phyloP scores from a whole-genome alignment of 2,113 vertebrate genomes.

The Poeciliopsis retropinna region DNA sequence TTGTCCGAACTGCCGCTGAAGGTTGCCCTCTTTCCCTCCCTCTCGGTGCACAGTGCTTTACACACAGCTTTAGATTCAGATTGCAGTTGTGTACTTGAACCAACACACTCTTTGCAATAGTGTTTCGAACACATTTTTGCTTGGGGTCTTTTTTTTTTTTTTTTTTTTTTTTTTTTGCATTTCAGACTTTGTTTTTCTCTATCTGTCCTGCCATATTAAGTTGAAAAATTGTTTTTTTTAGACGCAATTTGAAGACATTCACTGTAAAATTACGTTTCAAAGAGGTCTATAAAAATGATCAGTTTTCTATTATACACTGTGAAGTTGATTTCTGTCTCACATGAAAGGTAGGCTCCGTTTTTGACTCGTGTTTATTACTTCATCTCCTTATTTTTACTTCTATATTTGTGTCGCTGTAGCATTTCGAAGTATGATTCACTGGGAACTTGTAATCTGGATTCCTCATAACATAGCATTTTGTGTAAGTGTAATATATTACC shows the following conservation, averaged over 20 bases:
- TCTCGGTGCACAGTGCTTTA: slow-evolving; percentile 66
- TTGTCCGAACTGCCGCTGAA: slow-evolving; percentile 60
- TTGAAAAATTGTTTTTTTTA: slow-evolving; percentile 16
- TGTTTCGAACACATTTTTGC: slow-evolving; percentile 37
- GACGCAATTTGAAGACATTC: slow-evolving; percentile 52
- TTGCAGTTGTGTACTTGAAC: slow-evolving; percentile 52
- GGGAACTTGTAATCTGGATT: slow-evolving; percentile 53
- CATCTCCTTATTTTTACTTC: slow-evolving; percentile 33
- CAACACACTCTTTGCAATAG: slow-evolving; percentile 55
- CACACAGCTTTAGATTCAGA: slow-evolving; percentile 66
- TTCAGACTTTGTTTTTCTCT: slow-evolving; percentile 38
- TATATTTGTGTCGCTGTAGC: slow-evolving; percentile 55
- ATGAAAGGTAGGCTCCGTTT: slow-evolving; percentile 47
- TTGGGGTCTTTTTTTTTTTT: not conserved
- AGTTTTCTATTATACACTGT: slow-evolving; percentile 65
- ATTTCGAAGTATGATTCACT: slow-evolving; percentile 47
- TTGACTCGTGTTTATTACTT: slow-evolving; percentile 31
- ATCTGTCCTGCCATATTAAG: slow-evolving; percentile 26
- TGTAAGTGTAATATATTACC: slow-evolving; percentile 55
- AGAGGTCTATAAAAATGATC: slow-evolving; percentile 27
- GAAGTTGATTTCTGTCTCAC: slow-evolving; percentile 64
- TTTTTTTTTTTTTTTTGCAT: slow-evolving; percentile 32
- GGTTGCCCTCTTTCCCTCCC: slow-evolving; percentile 51
- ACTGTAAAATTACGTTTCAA: slow-evolving; percentile 40
- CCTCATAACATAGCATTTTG: slow-evolving; percentile 57